Percentiles rank a stretch among this genome's conserved stretches.
These are phyloP conservation scores for Apteryx mantelli DNA, from an alignment of 2,113 vertebrate species.

Conservation along the genomic window DNA sequence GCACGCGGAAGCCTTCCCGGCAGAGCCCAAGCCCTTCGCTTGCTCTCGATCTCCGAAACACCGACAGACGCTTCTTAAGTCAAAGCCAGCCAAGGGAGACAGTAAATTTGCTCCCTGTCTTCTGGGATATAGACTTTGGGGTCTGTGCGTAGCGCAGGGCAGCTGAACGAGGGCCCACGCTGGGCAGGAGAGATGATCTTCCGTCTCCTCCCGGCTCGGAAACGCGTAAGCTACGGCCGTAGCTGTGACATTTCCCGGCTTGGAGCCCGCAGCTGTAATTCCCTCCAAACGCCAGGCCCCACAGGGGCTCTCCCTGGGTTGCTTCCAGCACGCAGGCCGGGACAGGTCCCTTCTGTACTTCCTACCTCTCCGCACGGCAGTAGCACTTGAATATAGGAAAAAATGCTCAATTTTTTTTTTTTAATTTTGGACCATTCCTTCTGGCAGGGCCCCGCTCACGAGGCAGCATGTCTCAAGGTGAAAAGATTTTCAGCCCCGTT, in stretches of 20 bases:
- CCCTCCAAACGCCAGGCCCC: neutral
- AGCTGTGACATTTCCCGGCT: rapidly evolving
- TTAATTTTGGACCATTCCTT: neutral
- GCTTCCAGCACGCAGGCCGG: neutral
- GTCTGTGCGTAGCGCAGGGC: too few species aligned
- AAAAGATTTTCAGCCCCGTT: too few species aligned
- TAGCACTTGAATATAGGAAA: rapidly evolving
- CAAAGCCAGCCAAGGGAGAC: too few species aligned
- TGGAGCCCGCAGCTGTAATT: rapidly evolving
- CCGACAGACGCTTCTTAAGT: too few species aligned
- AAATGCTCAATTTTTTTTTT: neutral
- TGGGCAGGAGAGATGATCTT: too few species aligned
- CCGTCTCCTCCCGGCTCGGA: too few species aligned
- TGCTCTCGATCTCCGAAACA: neutral
- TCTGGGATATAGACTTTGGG: too few species aligned
- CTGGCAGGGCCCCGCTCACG: too few species aligned
- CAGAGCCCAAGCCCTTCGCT: rapidly evolving
- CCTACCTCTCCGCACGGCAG: neutral
- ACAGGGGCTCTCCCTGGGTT: neutral
- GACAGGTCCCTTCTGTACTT: neutral
- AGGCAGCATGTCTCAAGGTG: neutral
- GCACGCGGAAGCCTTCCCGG: neutral
- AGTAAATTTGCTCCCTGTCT: too few species aligned
- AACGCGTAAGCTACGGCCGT: too few species aligned
- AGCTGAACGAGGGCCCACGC: too few species aligned